Evolutionary conservation across 1,140 invertebrate genomes (phyloP).

Genomic region (Bombus sylvicola): DNA sequence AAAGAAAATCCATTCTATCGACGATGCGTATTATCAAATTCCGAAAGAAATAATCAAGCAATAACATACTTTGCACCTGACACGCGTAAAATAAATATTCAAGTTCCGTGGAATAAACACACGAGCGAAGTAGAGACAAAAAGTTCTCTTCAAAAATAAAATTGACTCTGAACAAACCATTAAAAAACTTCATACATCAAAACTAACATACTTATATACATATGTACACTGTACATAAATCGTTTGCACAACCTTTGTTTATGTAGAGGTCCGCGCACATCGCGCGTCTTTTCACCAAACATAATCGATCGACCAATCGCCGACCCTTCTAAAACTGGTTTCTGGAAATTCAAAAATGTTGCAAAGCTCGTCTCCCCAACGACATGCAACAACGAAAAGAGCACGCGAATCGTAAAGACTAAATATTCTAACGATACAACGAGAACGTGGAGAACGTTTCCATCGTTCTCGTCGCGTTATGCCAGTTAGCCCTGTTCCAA

Average conservation of each 20-base stretch:
- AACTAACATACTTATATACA: background rate
- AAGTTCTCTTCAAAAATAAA: background rate
- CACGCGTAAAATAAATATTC: background rate
- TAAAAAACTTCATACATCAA: background rate
- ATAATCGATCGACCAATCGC: background rate
- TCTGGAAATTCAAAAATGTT: background rate
- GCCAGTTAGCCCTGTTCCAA: background rate
- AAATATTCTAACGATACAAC: background rate
- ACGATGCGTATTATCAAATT: background rate
- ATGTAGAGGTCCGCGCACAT: no score
- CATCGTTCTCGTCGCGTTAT: background rate
- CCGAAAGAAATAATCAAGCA: background rate
- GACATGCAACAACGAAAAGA: background rate
- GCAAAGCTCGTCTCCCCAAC: no score
- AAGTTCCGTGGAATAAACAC: background rate
- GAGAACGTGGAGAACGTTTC: background rate
- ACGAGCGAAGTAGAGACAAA: background rate
- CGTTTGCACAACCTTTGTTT: no score
- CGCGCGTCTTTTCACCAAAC: background rate
- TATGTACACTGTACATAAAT: background rate
- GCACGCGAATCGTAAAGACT: background rate
- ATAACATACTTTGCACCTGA: background rate
- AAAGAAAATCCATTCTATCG: background rate
- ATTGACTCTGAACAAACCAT: background rate
- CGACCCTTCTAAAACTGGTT: background rate